These are phyloP conservation scores for Orthosia gothica DNA, from an alignment of 2,888 invertebrate species.

Conservation along the genomic window DNA sequence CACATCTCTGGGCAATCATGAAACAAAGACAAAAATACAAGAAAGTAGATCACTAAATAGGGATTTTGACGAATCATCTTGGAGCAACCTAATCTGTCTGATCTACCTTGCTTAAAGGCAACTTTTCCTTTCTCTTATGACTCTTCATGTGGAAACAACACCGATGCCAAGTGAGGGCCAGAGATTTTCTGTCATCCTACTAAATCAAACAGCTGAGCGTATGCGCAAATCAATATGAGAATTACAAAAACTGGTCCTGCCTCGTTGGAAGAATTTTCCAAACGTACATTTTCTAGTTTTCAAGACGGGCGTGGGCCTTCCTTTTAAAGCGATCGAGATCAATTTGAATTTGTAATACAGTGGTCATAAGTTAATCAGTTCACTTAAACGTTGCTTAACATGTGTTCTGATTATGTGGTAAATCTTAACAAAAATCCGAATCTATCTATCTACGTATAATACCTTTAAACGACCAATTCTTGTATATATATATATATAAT, in stretches of 20 bases:
- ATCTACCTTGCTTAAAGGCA: too few species aligned
- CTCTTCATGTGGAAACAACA: too few species aligned
- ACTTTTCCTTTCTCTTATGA: too few species aligned
- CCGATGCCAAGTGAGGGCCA: not conserved
- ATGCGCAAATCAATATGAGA: slow-evolving; percentile 20
- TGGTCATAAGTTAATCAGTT: slow-evolving; percentile 45
- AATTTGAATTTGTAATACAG: slow-evolving; percentile 64
- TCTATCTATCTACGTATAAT: too few species aligned
- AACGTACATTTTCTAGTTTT: slow-evolving; percentile 35
- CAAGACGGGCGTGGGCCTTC: slow-evolving; percentile 63
- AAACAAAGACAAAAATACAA: too few species aligned
- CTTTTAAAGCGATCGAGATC: slow-evolving; percentile 58
- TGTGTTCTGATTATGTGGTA: slow-evolving; percentile 29
- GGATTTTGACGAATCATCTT: too few species aligned
- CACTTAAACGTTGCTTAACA: slow-evolving; percentile 47
- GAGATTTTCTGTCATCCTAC: not conserved
- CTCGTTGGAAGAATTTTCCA: slow-evolving; percentile 36
- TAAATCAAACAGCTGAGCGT: slow-evolving; percentile 12
- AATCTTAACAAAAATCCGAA: not conserved
- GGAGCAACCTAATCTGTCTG: too few species aligned
- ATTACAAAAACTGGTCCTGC: slow-evolving; percentile 38
- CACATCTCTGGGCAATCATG: too few species aligned
- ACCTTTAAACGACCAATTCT: too few species aligned
- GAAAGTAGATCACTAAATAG: too few species aligned
- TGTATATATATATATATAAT: too few species aligned